Evolutionary conservation across 2,113 vertebrate genomes (phyloP).

Genomic region (Colius striatus): DNA sequence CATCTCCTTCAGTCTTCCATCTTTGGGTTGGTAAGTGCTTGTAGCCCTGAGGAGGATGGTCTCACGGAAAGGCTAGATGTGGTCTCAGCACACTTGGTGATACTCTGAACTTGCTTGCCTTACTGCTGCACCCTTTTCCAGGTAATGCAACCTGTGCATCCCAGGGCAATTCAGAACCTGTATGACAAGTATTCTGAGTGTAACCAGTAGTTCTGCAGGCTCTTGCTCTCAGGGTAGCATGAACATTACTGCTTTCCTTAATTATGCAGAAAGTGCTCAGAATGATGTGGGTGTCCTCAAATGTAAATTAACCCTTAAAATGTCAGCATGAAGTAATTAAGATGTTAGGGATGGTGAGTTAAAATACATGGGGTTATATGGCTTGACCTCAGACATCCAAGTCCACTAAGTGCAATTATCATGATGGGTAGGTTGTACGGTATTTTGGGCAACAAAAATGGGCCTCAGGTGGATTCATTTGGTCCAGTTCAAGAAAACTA

Average conservation of each 20-base stretch:
- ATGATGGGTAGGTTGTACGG: background rate
- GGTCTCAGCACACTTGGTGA: background rate
- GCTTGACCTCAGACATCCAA: background rate
- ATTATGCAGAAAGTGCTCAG: background rate
- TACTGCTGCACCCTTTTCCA: slow-evolving; percentile 9
- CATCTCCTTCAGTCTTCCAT: background rate
- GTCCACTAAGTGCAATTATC: background rate
- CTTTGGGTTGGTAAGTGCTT: rapidly evolving
- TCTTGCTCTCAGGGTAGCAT: background rate
- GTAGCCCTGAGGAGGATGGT: background rate
- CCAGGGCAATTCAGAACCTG: slow-evolving; percentile 54
- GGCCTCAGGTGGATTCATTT: background rate
- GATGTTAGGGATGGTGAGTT: background rate
- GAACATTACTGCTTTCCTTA: slow-evolving; percentile 10
- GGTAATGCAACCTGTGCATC: background rate
- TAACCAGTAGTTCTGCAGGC: background rate
- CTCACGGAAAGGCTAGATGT: background rate
- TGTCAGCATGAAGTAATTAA: background rate
- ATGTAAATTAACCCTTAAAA: slow-evolving; percentile 41
- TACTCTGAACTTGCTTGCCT: background rate
- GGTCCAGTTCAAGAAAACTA: background rate
- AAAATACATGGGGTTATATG: background rate
- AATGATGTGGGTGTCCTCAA: background rate
- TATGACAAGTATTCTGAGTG: slow-evolving; percentile 1
- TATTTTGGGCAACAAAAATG: background rate